These are phyloP conservation scores for Nibea coibor DNA, from an alignment of 2,113 vertebrate genomes.

Conservation along the genomic window DNA sequence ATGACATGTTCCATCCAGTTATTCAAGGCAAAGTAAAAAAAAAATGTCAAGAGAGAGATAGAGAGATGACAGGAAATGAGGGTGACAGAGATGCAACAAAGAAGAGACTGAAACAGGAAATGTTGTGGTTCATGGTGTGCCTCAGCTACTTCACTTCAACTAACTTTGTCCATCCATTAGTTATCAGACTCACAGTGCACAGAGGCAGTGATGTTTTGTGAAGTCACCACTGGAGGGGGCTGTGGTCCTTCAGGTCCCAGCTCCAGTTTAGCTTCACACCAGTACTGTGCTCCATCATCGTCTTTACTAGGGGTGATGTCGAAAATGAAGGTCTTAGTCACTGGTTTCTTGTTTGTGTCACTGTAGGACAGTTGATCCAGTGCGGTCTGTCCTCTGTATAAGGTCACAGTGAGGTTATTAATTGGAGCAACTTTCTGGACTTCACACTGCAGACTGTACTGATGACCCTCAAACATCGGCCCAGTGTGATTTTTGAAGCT, in stretches of 20 bases:
- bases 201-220: conserved; percentile 38
- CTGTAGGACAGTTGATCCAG: not conserved
- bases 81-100: too few relatives aligned
- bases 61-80: too few relatives aligned
- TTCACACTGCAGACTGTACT: conserved; percentile 71
- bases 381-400: conserved; percentile 52
- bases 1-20: too few relatives aligned
- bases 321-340: conserved; percentile 65
- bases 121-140: too few relatives aligned
- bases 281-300: conserved; percentile 62
- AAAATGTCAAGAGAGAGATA: too few relatives aligned
- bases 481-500: conserved; percentile 43
- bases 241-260: conserved; percentile 66
- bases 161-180: too few relatives aligned
- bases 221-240: conserved; percentile 41
- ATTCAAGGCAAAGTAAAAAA: too few relatives aligned
- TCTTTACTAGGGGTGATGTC: conserved; percentile 9
- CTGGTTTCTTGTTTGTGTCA: conserved; percentile 29
- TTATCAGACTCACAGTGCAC: conserved; percentile 71
- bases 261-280: conserved; percentile 73
- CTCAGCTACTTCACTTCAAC: too few relatives aligned
- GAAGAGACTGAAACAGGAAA: too few relatives aligned
- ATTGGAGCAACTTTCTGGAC: conserved; percentile 67
- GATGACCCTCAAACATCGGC: conserved; percentile 35
- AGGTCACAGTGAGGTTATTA: conserved; percentile 56